phyloP scores from a whole-genome alignment of 2,797 vertebrate species.

The Falco biarmicus region DNA sequence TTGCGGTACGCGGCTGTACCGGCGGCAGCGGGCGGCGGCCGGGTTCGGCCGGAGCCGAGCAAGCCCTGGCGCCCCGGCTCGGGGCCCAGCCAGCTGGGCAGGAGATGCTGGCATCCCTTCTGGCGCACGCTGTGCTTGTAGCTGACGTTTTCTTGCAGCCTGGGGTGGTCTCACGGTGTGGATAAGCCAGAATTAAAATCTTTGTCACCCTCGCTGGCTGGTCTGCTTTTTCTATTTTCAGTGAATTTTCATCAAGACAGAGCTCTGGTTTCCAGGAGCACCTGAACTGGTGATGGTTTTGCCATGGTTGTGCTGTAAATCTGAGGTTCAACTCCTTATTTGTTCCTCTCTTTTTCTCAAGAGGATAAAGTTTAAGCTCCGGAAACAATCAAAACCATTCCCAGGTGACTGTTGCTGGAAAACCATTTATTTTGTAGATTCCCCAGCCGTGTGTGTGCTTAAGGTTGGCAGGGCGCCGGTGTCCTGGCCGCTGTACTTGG shows the following conservation, averaged over 20 bases:
- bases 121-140: neutral
- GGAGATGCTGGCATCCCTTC: rapidly evolving
- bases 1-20: no score
- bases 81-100: no score
- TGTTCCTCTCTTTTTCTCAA: neutral
- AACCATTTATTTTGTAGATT: neutral
- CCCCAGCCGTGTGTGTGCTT: no score
- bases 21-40: no score
- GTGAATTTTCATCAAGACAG: neutral
- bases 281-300: rapidly evolving
- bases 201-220: neutral
- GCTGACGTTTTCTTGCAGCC: no score
- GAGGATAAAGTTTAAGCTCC: neutral
- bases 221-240: neutral
- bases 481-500: rapidly evolving
- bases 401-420: neutral
- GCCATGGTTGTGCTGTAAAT: neutral
- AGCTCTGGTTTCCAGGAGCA: neutral
- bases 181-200: neutral
- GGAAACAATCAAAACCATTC: neutral
- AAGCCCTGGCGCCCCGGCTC: no score
- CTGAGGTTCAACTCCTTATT: neutral
- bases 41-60: no score
- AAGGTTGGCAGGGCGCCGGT: neutral
- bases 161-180: neutral